Evolutionary conservation across 1,140 invertebrate genomes (phyloP).

Genomic region (Protaetia brevitarsis): DNA sequence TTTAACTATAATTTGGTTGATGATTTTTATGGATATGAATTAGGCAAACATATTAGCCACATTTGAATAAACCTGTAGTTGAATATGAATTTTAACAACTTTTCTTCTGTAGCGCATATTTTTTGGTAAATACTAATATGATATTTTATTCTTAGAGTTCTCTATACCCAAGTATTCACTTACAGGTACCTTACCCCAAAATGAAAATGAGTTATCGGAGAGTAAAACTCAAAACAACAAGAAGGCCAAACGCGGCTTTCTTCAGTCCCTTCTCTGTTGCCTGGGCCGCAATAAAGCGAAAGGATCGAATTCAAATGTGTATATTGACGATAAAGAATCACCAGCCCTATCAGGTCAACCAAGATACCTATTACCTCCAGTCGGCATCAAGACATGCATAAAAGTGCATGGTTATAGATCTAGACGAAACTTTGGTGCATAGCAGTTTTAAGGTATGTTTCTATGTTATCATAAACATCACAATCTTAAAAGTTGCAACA

Average conservation of each 20-base stretch:
- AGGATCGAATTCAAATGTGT: conserved; percentile 50
- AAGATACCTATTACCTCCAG: conserved; percentile 77
- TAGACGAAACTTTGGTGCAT: conserved; percentile 99
- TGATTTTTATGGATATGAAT: too few relatives aligned
- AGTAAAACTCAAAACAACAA: conserved; percentile 51
- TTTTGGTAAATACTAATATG: neutral
- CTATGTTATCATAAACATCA: too few relatives aligned
- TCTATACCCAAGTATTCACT: conserved; percentile 22
- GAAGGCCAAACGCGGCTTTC: conserved; percentile 55
- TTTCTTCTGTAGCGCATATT: neutral
- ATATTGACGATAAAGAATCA: conserved; percentile 58
- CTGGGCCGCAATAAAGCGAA: conserved; percentile 61
- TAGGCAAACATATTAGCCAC: too few relatives aligned
- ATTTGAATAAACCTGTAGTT: too few relatives aligned
- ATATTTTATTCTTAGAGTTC: neutral
- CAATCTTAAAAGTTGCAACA: too few relatives aligned
- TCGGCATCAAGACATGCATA: conserved; percentile 91
- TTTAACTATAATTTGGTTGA: too few relatives aligned
- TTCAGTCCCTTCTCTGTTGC: conserved; percentile 84
- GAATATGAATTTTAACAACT: neutral
- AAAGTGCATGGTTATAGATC: conserved; percentile 99
- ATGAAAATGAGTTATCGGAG: conserved; percentile 46
- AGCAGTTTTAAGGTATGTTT: conserved; percentile 96
- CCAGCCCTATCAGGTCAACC: conserved; percentile 52
- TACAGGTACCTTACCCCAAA: conserved; percentile 39